These are phyloP conservation scores for Drosophila simulans DNA, from an alignment of 1,140 invertebrate species.

Conservation along the genomic window DNA sequence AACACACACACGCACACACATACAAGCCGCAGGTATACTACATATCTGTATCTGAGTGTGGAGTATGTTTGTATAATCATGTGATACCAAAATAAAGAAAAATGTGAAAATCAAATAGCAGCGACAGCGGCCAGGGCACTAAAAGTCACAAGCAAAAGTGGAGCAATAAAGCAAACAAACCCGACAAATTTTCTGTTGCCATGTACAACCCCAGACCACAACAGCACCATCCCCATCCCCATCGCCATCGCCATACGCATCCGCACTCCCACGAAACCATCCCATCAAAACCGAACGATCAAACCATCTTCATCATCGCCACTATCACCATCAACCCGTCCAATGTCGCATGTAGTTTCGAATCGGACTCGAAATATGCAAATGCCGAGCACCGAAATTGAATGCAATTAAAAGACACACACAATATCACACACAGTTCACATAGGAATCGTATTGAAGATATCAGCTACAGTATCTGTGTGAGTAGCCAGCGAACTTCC, in stretches of 20 bases:
- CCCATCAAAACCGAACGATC: constrained; percentile 2
- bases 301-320: constrained; percentile 22
- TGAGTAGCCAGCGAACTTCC: neutral
- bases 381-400: constrained; percentile 25
- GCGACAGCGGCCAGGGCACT: constrained; percentile 68
- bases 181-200: constrained; percentile 59
- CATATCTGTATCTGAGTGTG: constrained; percentile 4
- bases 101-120: constrained; percentile 82
- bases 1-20: constrained; percentile 16
- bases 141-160: constrained; percentile 80
- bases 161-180: constrained; percentile 78
- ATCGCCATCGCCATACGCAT: neutral
- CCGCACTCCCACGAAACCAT: constrained; percentile 9
- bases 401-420: constrained; percentile 51
- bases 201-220: constrained; percentile 41
- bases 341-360: constrained; percentile 20
- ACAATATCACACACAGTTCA: constrained; percentile 23
- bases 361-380: constrained; percentile 51
- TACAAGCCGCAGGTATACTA: constrained; percentile 15
- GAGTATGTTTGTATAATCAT: constrained; percentile 72
- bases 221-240: constrained; percentile 12
- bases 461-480: neutral
- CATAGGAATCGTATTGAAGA: neutral
- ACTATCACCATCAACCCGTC: neutral
- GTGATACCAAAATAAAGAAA: constrained; percentile 83